Conservation (phyloP, 2,797 vertebrate species). For the Thripadectes ignobilis region DNA sequence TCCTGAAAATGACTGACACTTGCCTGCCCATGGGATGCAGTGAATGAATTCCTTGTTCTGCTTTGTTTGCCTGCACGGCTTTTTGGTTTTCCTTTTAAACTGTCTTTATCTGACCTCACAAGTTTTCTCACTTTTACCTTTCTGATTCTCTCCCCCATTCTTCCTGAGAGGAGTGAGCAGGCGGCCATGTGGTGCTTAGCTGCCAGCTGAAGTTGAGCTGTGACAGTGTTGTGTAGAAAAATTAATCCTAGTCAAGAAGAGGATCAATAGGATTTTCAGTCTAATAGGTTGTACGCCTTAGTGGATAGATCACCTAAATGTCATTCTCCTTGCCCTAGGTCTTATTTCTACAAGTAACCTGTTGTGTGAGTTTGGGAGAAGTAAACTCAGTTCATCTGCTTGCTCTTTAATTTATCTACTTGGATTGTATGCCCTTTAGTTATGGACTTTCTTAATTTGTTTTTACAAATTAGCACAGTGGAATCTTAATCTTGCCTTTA, state of each 20-base stretch:
- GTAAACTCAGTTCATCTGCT: not conserved
- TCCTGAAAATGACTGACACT: not conserved
- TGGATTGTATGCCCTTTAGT: conserved; percentile 30
- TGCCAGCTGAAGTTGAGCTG: not conserved
- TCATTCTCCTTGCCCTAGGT: not conserved
- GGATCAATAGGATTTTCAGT: not conserved
- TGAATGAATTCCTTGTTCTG: not conserved
- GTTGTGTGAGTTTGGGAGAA: not conserved
- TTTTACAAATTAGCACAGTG: not conserved
- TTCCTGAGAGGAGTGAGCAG: not conserved
- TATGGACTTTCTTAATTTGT: conserved; percentile 9
- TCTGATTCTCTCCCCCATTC: not conserved
- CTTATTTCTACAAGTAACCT: not conserved
- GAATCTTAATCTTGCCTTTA: conserved; percentile 12
- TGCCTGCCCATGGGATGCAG: not conserved
- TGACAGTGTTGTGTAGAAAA: not conserved
- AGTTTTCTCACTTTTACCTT: not conserved
- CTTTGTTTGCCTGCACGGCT: rapidly evolving
- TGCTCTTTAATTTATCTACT: conserved; percentile 4
- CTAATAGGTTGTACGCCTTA: not conserved
- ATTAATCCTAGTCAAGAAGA: not conserved
- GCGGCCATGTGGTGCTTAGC: not conserved
- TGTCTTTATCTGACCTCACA: not conserved
- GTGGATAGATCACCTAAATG: not conserved
- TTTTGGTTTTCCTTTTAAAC: not conserved